These are phyloP conservation scores for Amblyjoppa proteus DNA, from an alignment of 2,888 invertebrate species.

Conservation along the genomic window DNA sequence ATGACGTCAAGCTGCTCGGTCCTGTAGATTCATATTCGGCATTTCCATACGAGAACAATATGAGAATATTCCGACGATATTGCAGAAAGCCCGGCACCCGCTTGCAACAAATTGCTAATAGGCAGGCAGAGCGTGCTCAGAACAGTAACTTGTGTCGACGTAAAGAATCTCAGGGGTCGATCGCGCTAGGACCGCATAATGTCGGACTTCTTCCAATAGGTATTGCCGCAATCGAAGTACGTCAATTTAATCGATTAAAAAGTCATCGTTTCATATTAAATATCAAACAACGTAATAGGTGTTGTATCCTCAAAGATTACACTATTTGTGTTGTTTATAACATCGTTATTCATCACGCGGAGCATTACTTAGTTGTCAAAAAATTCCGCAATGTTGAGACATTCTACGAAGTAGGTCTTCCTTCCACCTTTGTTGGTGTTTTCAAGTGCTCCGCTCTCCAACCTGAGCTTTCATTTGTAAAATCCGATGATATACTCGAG, in stretches of 20 bases:
- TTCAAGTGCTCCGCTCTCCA: conserved; percentile 8
- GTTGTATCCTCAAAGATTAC: conserved; percentile 20
- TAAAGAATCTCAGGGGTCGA: not conserved
- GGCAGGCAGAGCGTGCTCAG: not conserved
- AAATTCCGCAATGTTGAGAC: not conserved
- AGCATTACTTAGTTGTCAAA: not conserved
- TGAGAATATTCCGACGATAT: not conserved
- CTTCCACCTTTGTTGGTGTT: conserved; percentile 1
- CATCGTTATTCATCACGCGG: not conserved
- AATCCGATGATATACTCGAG: not conserved
- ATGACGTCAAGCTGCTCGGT: not conserved
- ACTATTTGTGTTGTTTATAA: conserved; percentile 2
- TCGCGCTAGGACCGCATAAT: not conserved
- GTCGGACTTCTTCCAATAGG: not conserved
- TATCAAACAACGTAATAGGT: not conserved
- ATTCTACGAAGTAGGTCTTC: conserved; percentile 2
- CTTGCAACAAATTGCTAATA: not conserved
- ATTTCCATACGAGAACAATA: conserved; percentile 13
- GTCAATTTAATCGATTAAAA: not conserved
- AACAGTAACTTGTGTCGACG: not conserved
- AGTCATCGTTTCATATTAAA: not conserved
- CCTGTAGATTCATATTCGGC: conserved; percentile 4
- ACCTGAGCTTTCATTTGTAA: not conserved
- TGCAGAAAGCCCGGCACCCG: not conserved
- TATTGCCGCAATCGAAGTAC: not conserved